A percentile compares a stretch with the other conserved stretches of the same genome.
Evolutionary conservation across 2,797 vertebrate species (phyloP).

Genomic region (Dermochelys coriacea): DNA sequence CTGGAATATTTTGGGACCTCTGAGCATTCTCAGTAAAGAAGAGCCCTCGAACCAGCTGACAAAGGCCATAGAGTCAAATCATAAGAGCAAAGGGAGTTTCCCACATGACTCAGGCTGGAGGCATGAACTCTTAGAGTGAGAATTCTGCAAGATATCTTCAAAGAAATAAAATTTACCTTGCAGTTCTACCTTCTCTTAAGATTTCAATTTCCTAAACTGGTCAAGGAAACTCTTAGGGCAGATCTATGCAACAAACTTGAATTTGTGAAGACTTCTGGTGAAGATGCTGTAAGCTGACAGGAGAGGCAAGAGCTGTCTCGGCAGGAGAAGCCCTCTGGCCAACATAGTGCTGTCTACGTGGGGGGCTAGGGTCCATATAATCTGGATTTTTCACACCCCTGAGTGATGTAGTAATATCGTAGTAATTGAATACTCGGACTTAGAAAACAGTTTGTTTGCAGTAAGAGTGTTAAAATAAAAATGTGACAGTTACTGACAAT

Average conservation of each 20-base stretch:
- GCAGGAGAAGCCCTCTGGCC: neutral
- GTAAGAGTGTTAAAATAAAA: neutral
- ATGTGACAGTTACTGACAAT: neutral
- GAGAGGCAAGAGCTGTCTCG: too few species aligned
- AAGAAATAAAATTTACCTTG: too few species aligned
- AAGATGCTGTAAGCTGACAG: too few species aligned
- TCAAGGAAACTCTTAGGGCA: neutral
- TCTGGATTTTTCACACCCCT: neutral
- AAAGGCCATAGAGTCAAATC: rapidly evolving
- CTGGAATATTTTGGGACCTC: neutral
- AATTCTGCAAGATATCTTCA: too few species aligned
- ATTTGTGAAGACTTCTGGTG: too few species aligned
- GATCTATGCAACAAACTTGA: too few species aligned
- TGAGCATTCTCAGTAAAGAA: neutral
- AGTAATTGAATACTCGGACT: neutral
- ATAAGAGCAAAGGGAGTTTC: neutral
- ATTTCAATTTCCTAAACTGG: neutral
- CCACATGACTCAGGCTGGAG: rapidly evolving
- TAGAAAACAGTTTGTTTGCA: neutral
- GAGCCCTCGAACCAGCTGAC: neutral
- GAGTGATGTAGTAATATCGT: neutral
- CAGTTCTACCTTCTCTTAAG: too few species aligned
- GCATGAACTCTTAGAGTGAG: rapidly evolving
- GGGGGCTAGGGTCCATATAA: too few species aligned
- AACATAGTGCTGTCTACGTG: neutral